A percentile compares a stretch with the other conserved stretches of the same genome.
Conservation (phyloP, 1,140 invertebrate genomes). For the Thaumetopoea pityocampa region DNA sequence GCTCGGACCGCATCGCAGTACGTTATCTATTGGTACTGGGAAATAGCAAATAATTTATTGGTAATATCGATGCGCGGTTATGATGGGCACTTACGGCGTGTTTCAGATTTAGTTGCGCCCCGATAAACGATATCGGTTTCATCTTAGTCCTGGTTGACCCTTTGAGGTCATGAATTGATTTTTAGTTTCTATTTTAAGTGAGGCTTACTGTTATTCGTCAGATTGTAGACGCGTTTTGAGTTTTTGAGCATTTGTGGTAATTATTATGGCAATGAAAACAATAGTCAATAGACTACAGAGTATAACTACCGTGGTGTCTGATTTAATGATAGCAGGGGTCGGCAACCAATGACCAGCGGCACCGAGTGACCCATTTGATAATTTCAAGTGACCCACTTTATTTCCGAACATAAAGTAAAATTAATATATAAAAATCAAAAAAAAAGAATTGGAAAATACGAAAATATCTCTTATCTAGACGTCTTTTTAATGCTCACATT, state of each 20-base stretch:
- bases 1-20: constrained; percentile 29
- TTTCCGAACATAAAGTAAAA: too few species aligned
- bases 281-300: too few species aligned
- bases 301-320: too few species aligned
- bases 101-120: constrained; percentile 31
- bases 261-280: too few species aligned
- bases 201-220: constrained; percentile 8
- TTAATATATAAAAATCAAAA: too few species aligned
- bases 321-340: too few species aligned
- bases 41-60: constrained; percentile 62
- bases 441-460: too few species aligned
- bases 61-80: constrained; percentile 52
- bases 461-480: too few species aligned
- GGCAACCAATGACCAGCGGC: too few species aligned
- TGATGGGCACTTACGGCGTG: constrained; percentile 46
- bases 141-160: constrained; percentile 36
- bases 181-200: constrained; percentile 43
- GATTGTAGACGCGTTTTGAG: constrained; percentile 4
- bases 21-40: constrained; percentile 48
- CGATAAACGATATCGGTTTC: constrained; percentile 37
- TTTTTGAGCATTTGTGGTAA: background rate
- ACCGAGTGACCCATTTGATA: too few species aligned
- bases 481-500: too few species aligned
- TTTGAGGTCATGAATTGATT: constrained; percentile 60
- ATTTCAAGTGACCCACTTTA: too few species aligned